phyloP scores from a whole-genome alignment of 2,797 vertebrate species.

The Notolabrus celidotus region DNA sequence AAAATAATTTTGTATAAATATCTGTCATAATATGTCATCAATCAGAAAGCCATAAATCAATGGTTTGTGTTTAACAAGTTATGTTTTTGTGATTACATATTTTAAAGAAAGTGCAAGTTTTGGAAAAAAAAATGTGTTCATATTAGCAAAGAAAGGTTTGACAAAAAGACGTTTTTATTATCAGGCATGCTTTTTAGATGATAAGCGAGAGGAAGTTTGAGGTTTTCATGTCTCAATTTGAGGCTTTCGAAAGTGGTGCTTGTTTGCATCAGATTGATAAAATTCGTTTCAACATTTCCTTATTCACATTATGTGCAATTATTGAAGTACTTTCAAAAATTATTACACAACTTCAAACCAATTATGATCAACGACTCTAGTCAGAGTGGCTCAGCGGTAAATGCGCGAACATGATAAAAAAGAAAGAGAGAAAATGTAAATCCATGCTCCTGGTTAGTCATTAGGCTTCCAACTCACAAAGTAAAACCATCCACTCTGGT shows the following conservation, averaged over 20 bases:
- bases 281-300: slow-evolving; percentile 71
- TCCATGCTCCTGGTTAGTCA: not conserved
- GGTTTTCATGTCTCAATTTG: slow-evolving; percentile 5
- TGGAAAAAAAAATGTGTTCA: not conserved
- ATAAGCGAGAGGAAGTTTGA: slow-evolving; percentile 52
- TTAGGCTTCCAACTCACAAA: not conserved
- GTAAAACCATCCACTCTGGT: not conserved
- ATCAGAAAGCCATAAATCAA: not conserved
- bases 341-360: slow-evolving; percentile 40
- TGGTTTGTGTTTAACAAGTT: not conserved
- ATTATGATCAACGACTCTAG: slow-evolving; percentile 1
- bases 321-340: slow-evolving; percentile 32
- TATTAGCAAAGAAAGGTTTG: not conserved
- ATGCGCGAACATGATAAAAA: slow-evolving; percentile 7
- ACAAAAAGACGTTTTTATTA: not conserved
- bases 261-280: slow-evolving; percentile 71
- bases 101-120: not conserved
- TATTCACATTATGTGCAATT: slow-evolving; percentile 41
- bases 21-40: not conserved
- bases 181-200: not conserved
- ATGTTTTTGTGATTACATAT: not conserved
- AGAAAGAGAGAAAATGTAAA: not conserved
- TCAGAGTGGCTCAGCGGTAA: not conserved
- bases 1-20: no score
- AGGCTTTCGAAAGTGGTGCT: slow-evolving; percentile 41